Percentiles rank a stretch among this genome's conserved stretches.
Conservation (phyloP, 2,797 vertebrate species). For the Mus minutoides region DNA sequence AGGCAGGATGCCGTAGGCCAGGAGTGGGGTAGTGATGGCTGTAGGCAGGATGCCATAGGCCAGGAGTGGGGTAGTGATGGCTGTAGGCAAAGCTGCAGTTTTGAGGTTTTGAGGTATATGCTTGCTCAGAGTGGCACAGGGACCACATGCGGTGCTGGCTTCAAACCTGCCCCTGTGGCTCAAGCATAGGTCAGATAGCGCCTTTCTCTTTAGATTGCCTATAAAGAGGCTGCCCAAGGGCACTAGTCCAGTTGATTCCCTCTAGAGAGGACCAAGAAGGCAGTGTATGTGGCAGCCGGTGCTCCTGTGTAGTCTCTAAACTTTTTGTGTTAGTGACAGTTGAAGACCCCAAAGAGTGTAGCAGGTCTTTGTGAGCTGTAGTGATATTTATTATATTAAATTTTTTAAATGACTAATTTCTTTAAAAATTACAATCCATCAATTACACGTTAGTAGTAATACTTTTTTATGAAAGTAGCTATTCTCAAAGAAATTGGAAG, state of each 20-base stretch:
- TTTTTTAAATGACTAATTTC: background rate
- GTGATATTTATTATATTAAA: background rate
- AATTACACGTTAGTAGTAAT: background rate
- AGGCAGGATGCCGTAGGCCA: too few species aligned
- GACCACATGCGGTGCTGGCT: background rate
- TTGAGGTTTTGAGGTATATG: background rate
- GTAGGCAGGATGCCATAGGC: background rate
- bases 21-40: too few species aligned
- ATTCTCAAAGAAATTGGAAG: background rate
- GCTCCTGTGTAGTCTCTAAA: background rate
- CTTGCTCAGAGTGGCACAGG: background rate
- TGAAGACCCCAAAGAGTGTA: background rate
- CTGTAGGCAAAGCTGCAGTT: background rate
- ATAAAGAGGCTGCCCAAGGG: background rate
- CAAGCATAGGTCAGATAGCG: background rate
- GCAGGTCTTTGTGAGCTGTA: background rate
- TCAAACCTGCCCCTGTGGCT: background rate
- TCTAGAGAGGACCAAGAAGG: background rate
- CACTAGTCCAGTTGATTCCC: background rate
- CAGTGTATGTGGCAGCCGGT: too few species aligned
- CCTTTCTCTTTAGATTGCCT: background rate
- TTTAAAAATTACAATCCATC: background rate
- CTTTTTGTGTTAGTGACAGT: background rate
- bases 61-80: too few species aligned
- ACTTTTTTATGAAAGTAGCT: slow-evolving; percentile 45